Conservation (phyloP, 2,113 vertebrate genomes). For the Dromaius novaehollandiae region DNA sequence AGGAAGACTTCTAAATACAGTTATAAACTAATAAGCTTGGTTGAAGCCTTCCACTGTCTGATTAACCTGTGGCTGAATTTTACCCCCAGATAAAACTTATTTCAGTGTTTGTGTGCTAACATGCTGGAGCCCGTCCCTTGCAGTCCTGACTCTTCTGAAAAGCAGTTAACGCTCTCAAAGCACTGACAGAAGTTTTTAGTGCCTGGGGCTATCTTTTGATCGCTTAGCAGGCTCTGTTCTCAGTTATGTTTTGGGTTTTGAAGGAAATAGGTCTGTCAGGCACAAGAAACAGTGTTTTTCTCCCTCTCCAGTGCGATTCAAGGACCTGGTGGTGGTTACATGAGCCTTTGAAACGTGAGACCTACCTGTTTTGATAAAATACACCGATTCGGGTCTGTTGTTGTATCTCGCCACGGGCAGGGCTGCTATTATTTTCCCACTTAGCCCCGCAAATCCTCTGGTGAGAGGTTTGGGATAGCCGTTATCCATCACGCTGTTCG, state of each 20-base stretch:
- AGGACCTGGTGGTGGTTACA: background rate
- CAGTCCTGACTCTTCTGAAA: background rate
- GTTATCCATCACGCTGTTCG: slow-evolving; percentile 83
- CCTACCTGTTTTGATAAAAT: slow-evolving; percentile 94
- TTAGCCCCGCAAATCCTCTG: slow-evolving; percentile 87
- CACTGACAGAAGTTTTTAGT: background rate
- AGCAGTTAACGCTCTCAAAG: background rate
- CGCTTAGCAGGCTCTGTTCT: background rate
- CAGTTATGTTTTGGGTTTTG: fast-evolving
- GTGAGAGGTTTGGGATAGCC: slow-evolving; percentile 85
- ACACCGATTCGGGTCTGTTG: slow-evolving; percentile 86
- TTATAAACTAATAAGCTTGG: background rate
- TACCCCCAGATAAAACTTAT: background rate
- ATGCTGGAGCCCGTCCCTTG: background rate
- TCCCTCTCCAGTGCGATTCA: background rate
- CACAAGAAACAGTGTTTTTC: fast-evolving
- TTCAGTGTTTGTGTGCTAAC: background rate
- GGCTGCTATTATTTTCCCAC: slow-evolving; percentile 86
- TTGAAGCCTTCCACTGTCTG: background rate
- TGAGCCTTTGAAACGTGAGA: background rate
- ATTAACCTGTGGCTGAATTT: background rate
- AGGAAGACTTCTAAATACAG: background rate
- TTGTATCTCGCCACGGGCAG: slow-evolving; percentile 86
- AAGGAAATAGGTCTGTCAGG: background rate
- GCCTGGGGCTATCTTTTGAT: background rate